Evolutionary conservation across 2,888 invertebrate genomes (phyloP), one percentile per base, ranked within the genome.

Genomic region (Tetragonula carbonaria): DNA sequence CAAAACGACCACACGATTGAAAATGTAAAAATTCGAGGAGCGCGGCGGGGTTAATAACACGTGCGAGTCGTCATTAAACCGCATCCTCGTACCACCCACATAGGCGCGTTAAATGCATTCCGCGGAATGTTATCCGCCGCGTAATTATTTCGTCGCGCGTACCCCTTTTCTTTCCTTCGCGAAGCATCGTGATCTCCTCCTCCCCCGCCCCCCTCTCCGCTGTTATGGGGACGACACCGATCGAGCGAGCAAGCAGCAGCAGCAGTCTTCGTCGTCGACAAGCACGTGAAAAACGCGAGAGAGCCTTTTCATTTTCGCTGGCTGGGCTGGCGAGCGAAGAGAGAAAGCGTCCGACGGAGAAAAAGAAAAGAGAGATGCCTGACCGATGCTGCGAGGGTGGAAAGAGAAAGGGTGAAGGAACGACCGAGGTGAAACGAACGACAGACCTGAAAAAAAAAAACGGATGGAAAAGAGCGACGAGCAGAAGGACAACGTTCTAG

Each of bases 251-350:
- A 28, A 28, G 28, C 28, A 28, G 45, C 23, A 28, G n/a, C 45
- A 23, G 53, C 28, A 62, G 45, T 21, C 28, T 38, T 63, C 63
- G 33, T 76, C 70, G 77, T 18, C 50, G 63, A 59, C 68, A 13
- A 62, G 50, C 57, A 14, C 28, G 66, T 50, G 38, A 45, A 78
- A 62, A 67, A 78, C 73, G 51, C 38, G 50, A 55, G 51, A 55
- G 51, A 16, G 75, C 18, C 70, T 75, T 80, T 75, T 75, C 80
- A 75, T 75, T 75, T 65, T 50, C 65, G 53, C 63, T 33, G 68
- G 21, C 66, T 59, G 6, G 38, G 75, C 18, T 38, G 71, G 70
- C 38, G 80, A 72, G 23, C 62, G 80, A 59, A 45, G 45, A 45
- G 38, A 45, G 45, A 23, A 0, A 59, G n/a, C 57, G n/a, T 59